Conservation (phyloP, 2,797 vertebrate species). For the Sphenodon punctatus region DNA sequence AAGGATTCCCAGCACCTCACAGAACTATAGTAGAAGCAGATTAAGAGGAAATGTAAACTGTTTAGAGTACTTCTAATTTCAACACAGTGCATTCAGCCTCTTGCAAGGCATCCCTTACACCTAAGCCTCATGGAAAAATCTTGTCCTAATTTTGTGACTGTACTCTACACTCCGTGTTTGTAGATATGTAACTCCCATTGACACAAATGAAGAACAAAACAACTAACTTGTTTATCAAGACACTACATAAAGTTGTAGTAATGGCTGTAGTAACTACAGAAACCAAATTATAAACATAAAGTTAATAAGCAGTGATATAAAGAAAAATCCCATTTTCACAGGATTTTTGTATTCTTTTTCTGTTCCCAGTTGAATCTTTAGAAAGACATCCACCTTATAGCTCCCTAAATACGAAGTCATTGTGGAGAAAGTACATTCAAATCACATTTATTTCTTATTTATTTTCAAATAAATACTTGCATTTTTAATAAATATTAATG, state of each 20-base stretch:
- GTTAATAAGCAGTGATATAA: background rate
- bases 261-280: background rate
- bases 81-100: background rate
- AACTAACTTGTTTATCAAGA: background rate
- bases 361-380: background rate
- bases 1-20: background rate
- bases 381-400: background rate
- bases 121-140: background rate
- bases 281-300: background rate
- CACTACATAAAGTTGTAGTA: background rate
- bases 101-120: background rate
- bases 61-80: background rate
- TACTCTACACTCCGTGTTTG: background rate
- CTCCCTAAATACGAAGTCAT: background rate
- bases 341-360: background rate
- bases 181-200: background rate
- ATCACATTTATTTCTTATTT: background rate
- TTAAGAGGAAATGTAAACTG: too few species aligned
- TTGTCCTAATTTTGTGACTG: background rate
- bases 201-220: background rate
- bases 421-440: background rate
- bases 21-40: too few species aligned
- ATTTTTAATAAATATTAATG: background rate
- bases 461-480: slow-evolving; percentile 3
- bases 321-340: too few species aligned